These are phyloP conservation scores for Drosophila repleta DNA, from an alignment of 1,140 invertebrate genomes.

Conservation along the genomic window DNA sequence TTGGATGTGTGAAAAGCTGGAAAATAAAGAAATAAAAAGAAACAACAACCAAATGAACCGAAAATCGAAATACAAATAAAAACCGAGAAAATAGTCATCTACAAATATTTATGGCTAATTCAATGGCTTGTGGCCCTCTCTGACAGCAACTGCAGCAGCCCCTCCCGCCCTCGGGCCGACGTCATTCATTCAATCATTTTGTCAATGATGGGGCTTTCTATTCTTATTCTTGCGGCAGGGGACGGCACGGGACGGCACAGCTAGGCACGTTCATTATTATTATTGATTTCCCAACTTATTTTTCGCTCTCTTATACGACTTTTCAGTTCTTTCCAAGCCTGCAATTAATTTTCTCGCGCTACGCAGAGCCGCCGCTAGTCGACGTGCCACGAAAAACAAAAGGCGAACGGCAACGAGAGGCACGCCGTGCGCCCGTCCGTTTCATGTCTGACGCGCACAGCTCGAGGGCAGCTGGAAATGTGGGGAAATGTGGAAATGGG, in stretches of 20 bases:
- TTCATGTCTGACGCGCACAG: conserved; percentile 49
- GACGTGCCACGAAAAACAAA: conserved; percentile 26
- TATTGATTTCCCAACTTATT: conserved; percentile 79
- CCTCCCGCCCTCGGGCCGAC: conserved; percentile 19
- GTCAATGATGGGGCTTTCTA: conserved; percentile 70
- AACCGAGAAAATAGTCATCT: conserved; percentile 60
- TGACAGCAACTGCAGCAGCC: conserved; percentile 5
- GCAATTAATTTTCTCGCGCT: conserved; percentile 79
- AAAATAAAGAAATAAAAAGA: conserved; percentile 33
- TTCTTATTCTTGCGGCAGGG: conserved; percentile 7
- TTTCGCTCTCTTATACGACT: conserved; percentile 52
- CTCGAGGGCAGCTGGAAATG: conserved; percentile 51
- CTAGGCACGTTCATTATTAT: conserved; percentile 72
- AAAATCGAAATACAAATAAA: conserved; percentile 34
- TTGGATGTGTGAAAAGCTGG: conserved; percentile 66
- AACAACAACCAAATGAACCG: conserved; percentile 36
- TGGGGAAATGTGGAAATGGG: conserved; percentile 12
- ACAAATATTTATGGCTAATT: conserved; percentile 75
- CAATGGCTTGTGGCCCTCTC: conserved; percentile 46
- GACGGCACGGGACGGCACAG: conserved; percentile 22
- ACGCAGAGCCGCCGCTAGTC: conserved; percentile 2
- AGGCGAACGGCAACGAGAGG: conserved; percentile 29
- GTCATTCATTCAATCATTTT: conserved; percentile 81
- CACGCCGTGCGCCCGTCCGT: conserved; percentile 33
- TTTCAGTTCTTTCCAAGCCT: conserved; percentile 41